Conservation (phyloP, 1,140 invertebrate genomes). For the Brachionus rotundiformis region DNA sequence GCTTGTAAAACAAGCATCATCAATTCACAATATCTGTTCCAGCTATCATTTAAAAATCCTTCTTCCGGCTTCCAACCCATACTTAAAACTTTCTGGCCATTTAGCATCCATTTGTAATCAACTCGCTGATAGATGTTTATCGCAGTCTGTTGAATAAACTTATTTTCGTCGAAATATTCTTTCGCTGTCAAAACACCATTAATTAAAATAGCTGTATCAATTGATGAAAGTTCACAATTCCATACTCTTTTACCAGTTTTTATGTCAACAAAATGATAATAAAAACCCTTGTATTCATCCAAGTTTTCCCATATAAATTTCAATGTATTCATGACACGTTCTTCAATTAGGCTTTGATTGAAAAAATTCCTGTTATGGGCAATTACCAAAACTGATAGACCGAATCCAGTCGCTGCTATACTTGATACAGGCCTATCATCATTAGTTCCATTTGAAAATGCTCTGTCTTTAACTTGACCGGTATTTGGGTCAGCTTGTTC, state of each 20-base stretch:
- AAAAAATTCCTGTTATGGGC: not conserved
- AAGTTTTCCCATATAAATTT: not conserved
- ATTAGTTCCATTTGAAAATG: not conserved
- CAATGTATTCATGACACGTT: constrained; percentile 12
- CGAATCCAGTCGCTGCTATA: not conserved
- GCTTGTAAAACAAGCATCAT: constrained; percentile 19
- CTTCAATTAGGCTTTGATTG: not conserved
- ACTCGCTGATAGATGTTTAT: not conserved
- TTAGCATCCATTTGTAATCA: constrained; percentile 22
- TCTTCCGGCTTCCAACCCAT: constrained; percentile 14
- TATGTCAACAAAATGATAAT: constrained; percentile 9
- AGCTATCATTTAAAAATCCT: not conserved
- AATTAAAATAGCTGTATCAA: constrained; percentile 2
- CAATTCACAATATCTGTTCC: not conserved
- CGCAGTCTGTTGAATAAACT: not conserved
- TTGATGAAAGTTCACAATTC: constrained; percentile 15
- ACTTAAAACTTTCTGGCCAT: not conserved
- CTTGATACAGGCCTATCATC: not conserved
- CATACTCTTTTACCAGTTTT: constrained; percentile 9
- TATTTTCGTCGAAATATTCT: not conserved
- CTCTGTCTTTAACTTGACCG: constrained; percentile 4
- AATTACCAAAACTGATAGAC: not conserved
- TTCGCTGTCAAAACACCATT: not conserved
- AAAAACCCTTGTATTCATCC: not conserved
- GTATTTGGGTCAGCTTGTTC: constrained; percentile 1